Conservation (phyloP, 2,888 invertebrate genomes). For the Chrysolina oricalcia region DNA sequence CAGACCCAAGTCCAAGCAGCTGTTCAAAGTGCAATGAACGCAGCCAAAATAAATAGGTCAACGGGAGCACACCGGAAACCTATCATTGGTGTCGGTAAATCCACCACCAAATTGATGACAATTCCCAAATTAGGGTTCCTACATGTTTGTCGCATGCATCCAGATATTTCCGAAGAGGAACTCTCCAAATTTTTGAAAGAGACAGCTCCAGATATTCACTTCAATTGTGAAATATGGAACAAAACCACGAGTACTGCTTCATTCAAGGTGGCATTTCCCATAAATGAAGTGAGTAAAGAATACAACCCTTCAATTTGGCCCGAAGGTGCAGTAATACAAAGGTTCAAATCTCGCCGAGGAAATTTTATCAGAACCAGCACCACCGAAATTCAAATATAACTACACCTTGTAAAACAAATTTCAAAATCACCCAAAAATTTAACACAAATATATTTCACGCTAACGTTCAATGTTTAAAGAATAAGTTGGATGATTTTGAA, state of each 20-base stretch:
- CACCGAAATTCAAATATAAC: background rate
- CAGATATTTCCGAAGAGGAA: constrained; percentile 6
- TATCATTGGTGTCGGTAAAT: background rate
- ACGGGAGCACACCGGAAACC: background rate
- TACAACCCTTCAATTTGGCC: constrained; percentile 8
- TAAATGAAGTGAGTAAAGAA: background rate
- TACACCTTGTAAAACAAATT: background rate
- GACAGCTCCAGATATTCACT: background rate
- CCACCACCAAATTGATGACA: background rate
- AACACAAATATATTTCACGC: background rate
- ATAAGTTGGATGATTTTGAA: constrained; percentile 8
- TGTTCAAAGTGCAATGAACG: constrained; percentile 3
- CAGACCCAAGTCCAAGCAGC: constrained; percentile 6
- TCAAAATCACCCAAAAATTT: background rate
- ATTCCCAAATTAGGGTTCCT: constrained; percentile 12
- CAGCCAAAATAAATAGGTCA: background rate
- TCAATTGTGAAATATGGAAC: constrained; percentile 8
- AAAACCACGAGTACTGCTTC: constrained; percentile 4
- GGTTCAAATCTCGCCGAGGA: constrained; percentile 8
- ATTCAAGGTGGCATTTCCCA: constrained; percentile 5
- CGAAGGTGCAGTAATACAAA: constrained; percentile 4
- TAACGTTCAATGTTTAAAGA: background rate
- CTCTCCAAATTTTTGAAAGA: background rate
- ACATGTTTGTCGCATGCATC: constrained; percentile 5
- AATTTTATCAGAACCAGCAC: background rate